Evolutionary conservation across 2,797 vertebrate species (phyloP), one percentile per base, ranked within the genome.

Genomic region (Vultur gryphus): DNA sequence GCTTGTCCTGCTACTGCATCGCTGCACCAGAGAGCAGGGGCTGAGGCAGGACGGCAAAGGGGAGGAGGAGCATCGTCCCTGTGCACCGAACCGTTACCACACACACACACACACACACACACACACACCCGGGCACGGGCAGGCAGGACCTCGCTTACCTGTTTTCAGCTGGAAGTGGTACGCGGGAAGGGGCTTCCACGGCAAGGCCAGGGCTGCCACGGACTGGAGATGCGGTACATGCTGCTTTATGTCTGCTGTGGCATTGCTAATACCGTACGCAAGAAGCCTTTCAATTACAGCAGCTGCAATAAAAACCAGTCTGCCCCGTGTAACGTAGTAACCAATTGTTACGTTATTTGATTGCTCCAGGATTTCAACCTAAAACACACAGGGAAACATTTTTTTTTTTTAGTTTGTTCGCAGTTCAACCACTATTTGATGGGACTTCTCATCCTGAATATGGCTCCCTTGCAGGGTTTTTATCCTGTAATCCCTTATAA

Each of bases 81-180:
- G 12, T 2, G 17, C 64, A 7, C 61, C 0, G 37, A 37, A 4
- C 16, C 11, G 0, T 0, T 10, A 21, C 3, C 20, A 28, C 51
- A 14, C 4, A 15, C 14, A 37, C 37, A 37, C 37, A 37, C 37
- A 37, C 37, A 37, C 37, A 37, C 37, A 37, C 37, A 37, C 37
- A 13, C 4, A 15, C 14, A 11, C 19, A 11, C 43, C 20, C 4
- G 2, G 48, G 12, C 8, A 5, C 9, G 3, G n/a, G 23, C 4
- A 3, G 35, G 28, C 35, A 41, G 49, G 41, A 19, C 25, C 9
- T 8, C 19, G 48, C 99, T 99, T 98, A 99, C 99, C 99, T 98
- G 99, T 99, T 98, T 99, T 99, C 91, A 99, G 98, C 98, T 99
- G 99, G 97, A 98, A 98, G 96, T 98, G 98, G 57, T 98, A 97